phyloP scores from a whole-genome alignment of 2,113 vertebrate genomes.

The Austrofundulus limnaeus region DNA sequence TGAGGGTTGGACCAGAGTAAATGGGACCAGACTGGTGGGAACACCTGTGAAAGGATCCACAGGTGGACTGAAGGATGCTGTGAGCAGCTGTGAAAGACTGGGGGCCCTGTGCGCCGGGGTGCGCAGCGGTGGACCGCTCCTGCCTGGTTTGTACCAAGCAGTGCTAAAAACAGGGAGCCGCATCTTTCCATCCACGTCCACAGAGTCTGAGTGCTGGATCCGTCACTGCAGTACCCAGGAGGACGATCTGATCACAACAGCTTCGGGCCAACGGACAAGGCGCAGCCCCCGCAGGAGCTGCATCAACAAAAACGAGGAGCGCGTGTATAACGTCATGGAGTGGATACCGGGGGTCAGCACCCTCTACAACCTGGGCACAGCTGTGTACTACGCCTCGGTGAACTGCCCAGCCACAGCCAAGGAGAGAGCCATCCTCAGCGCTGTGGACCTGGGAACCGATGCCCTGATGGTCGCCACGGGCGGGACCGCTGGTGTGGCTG shows the following conservation, averaged over 20 bases:
- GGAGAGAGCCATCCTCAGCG: constrained; percentile 80
- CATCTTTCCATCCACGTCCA: constrained; percentile 43
- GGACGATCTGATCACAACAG: not conserved
- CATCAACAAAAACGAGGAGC: constrained; percentile 70
- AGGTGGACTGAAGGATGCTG: constrained; percentile 43
- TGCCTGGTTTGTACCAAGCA: constrained; percentile 55
- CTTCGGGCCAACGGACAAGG: constrained; percentile 40
- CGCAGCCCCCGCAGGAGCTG: constrained; percentile 63
- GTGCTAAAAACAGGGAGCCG: constrained; percentile 52
- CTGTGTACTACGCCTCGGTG: constrained; percentile 85
- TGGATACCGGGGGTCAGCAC: constrained; percentile 83
- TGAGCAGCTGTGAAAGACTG: constrained; percentile 71
- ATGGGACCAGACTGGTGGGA: constrained; percentile 61
- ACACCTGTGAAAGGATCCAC: constrained; percentile 13
- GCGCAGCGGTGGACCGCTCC: constrained; percentile 29
- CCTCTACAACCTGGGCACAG: constrained; percentile 88
- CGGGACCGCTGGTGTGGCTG: constrained; percentile 61
- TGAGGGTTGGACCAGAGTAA: constrained; percentile 66
- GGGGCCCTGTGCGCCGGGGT: constrained; percentile 79
- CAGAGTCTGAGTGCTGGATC: constrained; percentile 65
- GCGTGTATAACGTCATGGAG: constrained; percentile 73
- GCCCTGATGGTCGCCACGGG: constrained; percentile 77
- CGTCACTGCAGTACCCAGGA: constrained; percentile 54
- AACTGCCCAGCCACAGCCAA: constrained; percentile 82
- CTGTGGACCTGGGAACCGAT: constrained; percentile 85